phyloP scores from a whole-genome alignment of 1,140 invertebrate genomes.

The Drosophila sturtevanti region DNA sequence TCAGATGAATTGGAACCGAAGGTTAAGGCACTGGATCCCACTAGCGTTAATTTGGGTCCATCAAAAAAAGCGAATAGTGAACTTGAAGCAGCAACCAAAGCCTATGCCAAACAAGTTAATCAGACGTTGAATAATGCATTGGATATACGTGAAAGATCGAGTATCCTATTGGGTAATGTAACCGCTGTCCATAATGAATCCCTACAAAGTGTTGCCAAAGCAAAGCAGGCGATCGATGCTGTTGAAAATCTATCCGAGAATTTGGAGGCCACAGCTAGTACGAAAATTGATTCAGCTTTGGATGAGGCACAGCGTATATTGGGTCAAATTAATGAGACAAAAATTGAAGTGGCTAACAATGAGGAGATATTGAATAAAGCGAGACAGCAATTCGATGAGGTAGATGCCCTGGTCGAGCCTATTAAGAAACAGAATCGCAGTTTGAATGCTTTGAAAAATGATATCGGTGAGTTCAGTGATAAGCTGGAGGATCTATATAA shows the following conservation, averaged over 20 bases:
- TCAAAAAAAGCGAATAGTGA: constrained; percentile 85
- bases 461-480: constrained; percentile 85
- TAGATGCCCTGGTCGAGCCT: constrained; percentile 86
- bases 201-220: constrained; percentile 83
- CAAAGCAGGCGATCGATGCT: constrained; percentile 86
- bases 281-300: constrained; percentile 90
- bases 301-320: constrained; percentile 89
- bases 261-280: constrained; percentile 87
- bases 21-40: constrained; percentile 87
- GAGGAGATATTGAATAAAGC: constrained; percentile 86
- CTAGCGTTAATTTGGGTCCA: constrained; percentile 86
- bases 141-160: constrained; percentile 83
- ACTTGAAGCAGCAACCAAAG: constrained; percentile 85
- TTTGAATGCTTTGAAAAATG: constrained; percentile 84
- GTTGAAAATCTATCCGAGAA: constrained; percentile 87
- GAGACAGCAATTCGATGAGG: constrained; percentile 86
- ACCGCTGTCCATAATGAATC: constrained; percentile 84
- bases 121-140: constrained; percentile 84
- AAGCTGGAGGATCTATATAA: constrained; percentile 90
- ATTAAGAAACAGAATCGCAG: constrained; percentile 85
- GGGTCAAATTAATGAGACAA: constrained; percentile 82
- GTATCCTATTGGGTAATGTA: constrained; percentile 84
- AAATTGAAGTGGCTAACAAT: constrained; percentile 83
- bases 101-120: constrained; percentile 85
- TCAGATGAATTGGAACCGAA: constrained; percentile 86